These are phyloP conservation scores for Drosophila pandora DNA, from an alignment of 1,140 invertebrate species.

Conservation along the genomic window DNA sequence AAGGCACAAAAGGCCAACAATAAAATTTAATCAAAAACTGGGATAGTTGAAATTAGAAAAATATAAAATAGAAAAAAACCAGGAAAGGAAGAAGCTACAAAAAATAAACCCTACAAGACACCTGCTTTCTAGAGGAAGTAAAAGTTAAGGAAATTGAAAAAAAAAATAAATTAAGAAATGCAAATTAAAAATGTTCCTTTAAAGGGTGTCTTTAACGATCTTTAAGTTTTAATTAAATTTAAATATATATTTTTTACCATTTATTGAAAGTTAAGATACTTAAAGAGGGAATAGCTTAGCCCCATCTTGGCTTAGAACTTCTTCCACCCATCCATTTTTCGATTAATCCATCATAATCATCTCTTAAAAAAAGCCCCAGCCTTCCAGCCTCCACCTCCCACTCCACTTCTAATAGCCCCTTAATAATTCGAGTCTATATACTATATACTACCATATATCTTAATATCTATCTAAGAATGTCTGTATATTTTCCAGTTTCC, in stretches of 20 bases:
- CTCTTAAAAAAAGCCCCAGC: not conserved
- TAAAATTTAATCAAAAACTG: slow-evolving; percentile 49
- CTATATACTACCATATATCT: not conserved
- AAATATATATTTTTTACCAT: too few relatives aligned
- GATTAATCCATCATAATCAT: slow-evolving; percentile 51
- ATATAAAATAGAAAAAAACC: not conserved
- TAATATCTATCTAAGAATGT: not conserved
- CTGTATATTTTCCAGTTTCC: slow-evolving; percentile 11
- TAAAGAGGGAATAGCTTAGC: not conserved
- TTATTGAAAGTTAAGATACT: not conserved
- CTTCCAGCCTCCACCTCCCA: slow-evolving; percentile 14
- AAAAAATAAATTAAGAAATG: not conserved
- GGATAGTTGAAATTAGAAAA: slow-evolving; percentile 31
- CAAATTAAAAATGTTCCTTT: not conserved
- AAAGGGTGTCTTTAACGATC: not conserved
- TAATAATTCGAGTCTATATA: slow-evolving; percentile 31
- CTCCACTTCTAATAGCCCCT: slow-evolving; percentile 42
- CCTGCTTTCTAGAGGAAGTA: slow-evolving; percentile 22
- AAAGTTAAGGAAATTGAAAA: slow-evolving; percentile 8
- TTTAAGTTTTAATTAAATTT: not conserved
- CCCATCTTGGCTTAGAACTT: not conserved
- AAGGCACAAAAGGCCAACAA: slow-evolving; percentile 35
- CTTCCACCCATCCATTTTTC: slow-evolving; percentile 1
- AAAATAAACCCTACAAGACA: slow-evolving; percentile 9
- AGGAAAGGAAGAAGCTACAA: slow-evolving; percentile 6